Evolutionary conservation across 2,888 invertebrate species (phyloP).

Genomic region (Coleophora deauratella): DNA sequence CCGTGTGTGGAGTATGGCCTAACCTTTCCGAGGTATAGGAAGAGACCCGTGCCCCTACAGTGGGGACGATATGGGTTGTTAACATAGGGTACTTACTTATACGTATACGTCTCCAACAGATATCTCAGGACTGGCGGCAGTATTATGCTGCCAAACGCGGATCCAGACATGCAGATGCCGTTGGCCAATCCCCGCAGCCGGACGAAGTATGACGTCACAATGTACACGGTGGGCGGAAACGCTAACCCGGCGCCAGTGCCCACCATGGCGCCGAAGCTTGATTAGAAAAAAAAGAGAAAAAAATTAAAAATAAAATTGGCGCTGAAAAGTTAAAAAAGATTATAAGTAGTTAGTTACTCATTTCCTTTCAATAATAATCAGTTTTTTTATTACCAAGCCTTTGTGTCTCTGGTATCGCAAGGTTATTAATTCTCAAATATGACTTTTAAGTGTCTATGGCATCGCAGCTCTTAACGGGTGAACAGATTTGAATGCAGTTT

Average conservation of each 20-base stretch:
- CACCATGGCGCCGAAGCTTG: conserved; percentile 86
- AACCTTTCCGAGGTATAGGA: too few species aligned
- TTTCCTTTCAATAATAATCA: too few species aligned
- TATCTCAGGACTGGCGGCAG: conserved; percentile 84
- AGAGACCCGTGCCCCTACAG: too few species aligned
- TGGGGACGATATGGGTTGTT: too few species aligned
- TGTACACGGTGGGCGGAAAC: conserved; percentile 92
- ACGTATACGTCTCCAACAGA: conserved; percentile 82
- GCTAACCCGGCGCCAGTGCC: conserved; percentile 89
- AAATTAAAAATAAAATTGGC: conserved; percentile 8
- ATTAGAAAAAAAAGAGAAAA: conserved; percentile 17
- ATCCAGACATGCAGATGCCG: conserved; percentile 91
- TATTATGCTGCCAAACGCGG: conserved; percentile 89
- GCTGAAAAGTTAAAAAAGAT: neutral
- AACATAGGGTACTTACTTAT: conserved; percentile 81
- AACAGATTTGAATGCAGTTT: too few species aligned
- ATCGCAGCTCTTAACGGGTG: too few species aligned
- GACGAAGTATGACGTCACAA: conserved; percentile 90
- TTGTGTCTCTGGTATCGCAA: too few species aligned
- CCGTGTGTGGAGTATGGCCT: too few species aligned
- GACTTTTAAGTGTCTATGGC: too few species aligned
- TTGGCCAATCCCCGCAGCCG: conserved; percentile 86
- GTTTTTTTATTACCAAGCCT: too few species aligned
- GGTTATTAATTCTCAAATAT: too few species aligned
- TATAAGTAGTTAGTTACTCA: neutral